These are phyloP conservation scores for Panopea generosa DNA, from an alignment of 2,888 invertebrate species.

Conservation along the genomic window DNA sequence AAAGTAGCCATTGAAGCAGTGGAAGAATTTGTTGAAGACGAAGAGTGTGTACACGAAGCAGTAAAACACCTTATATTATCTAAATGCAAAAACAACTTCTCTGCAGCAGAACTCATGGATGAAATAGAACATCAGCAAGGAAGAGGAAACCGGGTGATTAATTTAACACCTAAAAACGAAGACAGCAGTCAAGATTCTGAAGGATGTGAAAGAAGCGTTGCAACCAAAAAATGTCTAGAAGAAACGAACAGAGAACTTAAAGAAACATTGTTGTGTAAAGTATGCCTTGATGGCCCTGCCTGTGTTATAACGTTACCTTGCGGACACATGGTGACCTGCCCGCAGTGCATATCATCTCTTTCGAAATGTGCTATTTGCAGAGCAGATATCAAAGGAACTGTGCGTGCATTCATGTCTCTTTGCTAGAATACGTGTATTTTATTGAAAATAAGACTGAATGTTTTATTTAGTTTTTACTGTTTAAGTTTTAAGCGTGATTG, in stretches of 20 bases:
- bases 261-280: constrained; percentile 29
- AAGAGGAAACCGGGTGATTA: not conserved
- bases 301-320: constrained; percentile 41
- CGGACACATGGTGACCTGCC: constrained; percentile 43
- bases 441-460: too few relatives aligned
- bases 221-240: not conserved
- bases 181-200: not conserved
- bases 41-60: not conserved
- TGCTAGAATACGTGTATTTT: too few relatives aligned
- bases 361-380: constrained; percentile 32
- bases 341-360: constrained; percentile 33
- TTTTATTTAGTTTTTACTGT: too few relatives aligned
- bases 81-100: not conserved
- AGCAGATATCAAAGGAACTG: constrained; percentile 17
- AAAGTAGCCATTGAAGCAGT: not conserved
- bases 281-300: constrained; percentile 37
- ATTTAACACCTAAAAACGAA: not conserved
- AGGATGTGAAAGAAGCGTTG: not conserved
- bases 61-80: not conserved
- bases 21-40: not conserved
- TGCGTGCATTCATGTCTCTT: constrained; percentile 27
- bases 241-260: constrained; percentile 21
- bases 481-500: too few relatives aligned
- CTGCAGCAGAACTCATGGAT: constrained; percentile 4
- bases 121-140: constrained; percentile 8